These are phyloP conservation scores for Stomatorhinus walkeri DNA, from an alignment of 2,797 vertebrate genomes.

Conservation along the genomic window DNA sequence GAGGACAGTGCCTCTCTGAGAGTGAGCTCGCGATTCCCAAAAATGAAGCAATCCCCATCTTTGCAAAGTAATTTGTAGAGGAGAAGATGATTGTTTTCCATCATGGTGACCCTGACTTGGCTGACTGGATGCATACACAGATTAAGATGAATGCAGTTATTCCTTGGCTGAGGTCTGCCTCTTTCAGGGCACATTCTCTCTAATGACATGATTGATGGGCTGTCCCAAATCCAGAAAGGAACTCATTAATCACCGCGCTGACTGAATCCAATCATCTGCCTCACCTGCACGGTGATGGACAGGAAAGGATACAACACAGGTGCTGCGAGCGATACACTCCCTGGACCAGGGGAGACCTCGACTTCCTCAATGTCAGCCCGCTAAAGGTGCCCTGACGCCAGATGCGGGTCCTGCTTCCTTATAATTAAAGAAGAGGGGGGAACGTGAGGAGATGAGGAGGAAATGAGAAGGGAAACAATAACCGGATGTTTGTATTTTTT, in stretches of 20 bases:
- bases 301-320: slow-evolving; percentile 90
- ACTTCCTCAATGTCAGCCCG: slow-evolving; percentile 79
- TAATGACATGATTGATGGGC: slow-evolving; percentile 99
- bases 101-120: slow-evolving; percentile 98
- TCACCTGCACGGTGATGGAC: slow-evolving; percentile 97
- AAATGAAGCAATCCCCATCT: slow-evolving; percentile 75
- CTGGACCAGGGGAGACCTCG: slow-evolving; percentile 56
- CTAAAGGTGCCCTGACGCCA: slow-evolving; percentile 69
- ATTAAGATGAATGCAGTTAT: slow-evolving; percentile 99
- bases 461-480: slow-evolving; percentile 50
- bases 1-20: slow-evolving; percentile 58
- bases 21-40: slow-evolving; percentile 59
- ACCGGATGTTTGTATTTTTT: slow-evolving; percentile 54
- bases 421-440: slow-evolving; percentile 54
- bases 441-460: background rate
- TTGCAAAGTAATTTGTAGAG: slow-evolving; percentile 99
- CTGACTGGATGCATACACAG: slow-evolving; percentile 98
- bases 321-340: slow-evolving; percentile 77
- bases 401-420: slow-evolving; percentile 60
- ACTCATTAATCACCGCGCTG: slow-evolving; percentile 98
- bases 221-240: slow-evolving; percentile 96
- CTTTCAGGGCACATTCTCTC: slow-evolving; percentile 98
- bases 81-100: slow-evolving; percentile 99
- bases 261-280: slow-evolving; percentile 99
- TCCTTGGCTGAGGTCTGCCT: slow-evolving; percentile 97